Conservation (phyloP, 2,888 invertebrate genomes). For the Coronaproctus castanopsis region DNA sequence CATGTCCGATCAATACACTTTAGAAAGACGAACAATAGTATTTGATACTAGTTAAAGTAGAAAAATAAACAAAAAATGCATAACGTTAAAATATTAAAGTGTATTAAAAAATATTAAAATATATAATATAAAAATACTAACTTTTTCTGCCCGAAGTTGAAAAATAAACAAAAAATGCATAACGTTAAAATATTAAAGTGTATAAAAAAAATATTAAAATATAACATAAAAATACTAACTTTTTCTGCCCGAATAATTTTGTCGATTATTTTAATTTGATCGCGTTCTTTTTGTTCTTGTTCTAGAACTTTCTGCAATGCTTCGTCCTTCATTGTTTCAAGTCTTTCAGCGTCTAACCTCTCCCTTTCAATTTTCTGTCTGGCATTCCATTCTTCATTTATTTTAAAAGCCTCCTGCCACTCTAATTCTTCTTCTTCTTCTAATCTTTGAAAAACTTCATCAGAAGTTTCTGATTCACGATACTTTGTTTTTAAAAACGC, state of each 20-base stretch:
- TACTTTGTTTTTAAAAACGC: slow-evolving; percentile 6
- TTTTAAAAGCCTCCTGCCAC: slow-evolving; percentile 4
- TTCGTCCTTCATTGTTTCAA: neutral
- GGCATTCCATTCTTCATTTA: slow-evolving; percentile 9
- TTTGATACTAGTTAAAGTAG: too few species aligned
- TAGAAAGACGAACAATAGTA: too few species aligned
- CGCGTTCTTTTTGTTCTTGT: slow-evolving; percentile 17
- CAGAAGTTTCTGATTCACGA: slow-evolving; percentile 1
- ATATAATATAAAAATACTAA: too few species aligned
- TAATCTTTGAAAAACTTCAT: slow-evolving; percentile 4
- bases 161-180: too few species aligned
- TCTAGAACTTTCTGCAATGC: slow-evolving; percentile 23
- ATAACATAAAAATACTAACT: too few species aligned
- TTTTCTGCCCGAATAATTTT: slow-evolving; percentile 32
- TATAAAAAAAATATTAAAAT: too few species aligned
- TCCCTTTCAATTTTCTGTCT: slow-evolving; percentile 1
- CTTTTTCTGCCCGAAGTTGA: too few species aligned
- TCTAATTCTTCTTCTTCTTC: slow-evolving; percentile 5
- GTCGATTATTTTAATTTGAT: slow-evolving; percentile 20
- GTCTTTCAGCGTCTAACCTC: slow-evolving; percentile 3
- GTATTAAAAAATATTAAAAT: too few species aligned
- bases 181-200: too few species aligned
- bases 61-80: too few species aligned
- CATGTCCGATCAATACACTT: too few species aligned
- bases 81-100: too few species aligned